phyloP scores from a whole-genome alignment of 2,888 invertebrate genomes.

The Leucania comma region DNA sequence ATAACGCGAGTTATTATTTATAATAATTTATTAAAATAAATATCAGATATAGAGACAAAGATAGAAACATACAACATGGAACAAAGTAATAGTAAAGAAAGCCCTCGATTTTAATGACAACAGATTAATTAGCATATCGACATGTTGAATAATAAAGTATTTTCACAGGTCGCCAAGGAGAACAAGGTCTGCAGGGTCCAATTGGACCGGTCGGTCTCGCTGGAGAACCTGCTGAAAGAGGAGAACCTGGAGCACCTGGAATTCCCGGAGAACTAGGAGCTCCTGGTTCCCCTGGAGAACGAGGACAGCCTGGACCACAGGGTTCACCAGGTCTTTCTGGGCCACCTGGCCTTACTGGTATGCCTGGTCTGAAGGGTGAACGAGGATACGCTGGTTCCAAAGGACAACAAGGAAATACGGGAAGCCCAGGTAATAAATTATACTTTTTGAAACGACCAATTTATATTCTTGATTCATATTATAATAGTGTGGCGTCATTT shows the following conservation, averaged over 20 bases:
- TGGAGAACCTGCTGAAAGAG: conserved; percentile 95
- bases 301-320: conserved; percentile 93
- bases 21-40: not conserved
- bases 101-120: no score
- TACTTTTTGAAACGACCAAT: not conserved
- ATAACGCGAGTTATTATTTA: not conserved
- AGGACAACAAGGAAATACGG: conserved; percentile 94
- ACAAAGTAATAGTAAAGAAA: not conserved
- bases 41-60: no score
- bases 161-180: conserved; percentile 92
- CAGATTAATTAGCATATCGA: not conserved
- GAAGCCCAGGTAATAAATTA: conserved; percentile 86
- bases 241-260: conserved; percentile 94
- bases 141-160: not conserved
- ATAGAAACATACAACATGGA: not conserved
- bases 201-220: conserved; percentile 94
- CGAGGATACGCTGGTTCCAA: conserved; percentile 93
- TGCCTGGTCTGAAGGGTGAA: conserved; percentile 94
- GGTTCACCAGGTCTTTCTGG: conserved; percentile 93
- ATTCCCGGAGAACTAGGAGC: conserved; percentile 93
- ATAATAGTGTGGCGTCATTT: not conserved
- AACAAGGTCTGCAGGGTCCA: conserved; percentile 94
- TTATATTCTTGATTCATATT: not conserved
- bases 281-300: conserved; percentile 93
- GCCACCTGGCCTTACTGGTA: conserved; percentile 92